Conservation (phyloP, 1,140 invertebrate species). For the Drosophila truncata region DNA sequence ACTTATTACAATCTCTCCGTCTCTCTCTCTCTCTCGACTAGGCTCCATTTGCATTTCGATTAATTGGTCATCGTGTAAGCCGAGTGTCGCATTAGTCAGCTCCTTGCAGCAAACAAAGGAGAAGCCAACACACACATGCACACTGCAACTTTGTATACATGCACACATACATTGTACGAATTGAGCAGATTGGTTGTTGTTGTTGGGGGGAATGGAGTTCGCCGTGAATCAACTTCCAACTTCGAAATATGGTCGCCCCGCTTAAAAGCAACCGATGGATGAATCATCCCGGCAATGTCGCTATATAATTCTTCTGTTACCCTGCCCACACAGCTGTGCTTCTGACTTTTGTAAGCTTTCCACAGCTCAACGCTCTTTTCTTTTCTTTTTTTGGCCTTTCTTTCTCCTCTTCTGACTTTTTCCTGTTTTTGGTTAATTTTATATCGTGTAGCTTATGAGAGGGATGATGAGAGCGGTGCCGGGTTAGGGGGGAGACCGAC, state of each 20-base stretch:
- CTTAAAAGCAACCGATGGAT: slow-evolving; percentile 61
- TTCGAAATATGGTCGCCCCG: slow-evolving; percentile 68
- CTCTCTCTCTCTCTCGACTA: neutral
- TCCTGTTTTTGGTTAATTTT: slow-evolving; percentile 73
- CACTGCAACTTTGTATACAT: slow-evolving; percentile 4
- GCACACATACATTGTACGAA: slow-evolving; percentile 26
- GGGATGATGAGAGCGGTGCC: slow-evolving; percentile 1
- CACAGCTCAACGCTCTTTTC: slow-evolving; percentile 47
- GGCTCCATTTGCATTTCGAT: slow-evolving; percentile 30
- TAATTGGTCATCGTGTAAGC: slow-evolving; percentile 42
- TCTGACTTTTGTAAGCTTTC: slow-evolving; percentile 51
- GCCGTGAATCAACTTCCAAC: slow-evolving; percentile 77
- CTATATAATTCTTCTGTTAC: slow-evolving; percentile 14
- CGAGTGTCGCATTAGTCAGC: slow-evolving; percentile 46
- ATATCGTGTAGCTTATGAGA: slow-evolving; percentile 52
- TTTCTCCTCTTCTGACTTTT: slow-evolving; percentile 24
- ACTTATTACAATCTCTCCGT: slow-evolving; percentile 2
- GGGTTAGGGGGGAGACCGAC: slow-evolving; percentile 18
- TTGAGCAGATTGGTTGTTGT: slow-evolving; percentile 10
- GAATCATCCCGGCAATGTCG: slow-evolving; percentile 57
- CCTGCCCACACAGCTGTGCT: slow-evolving; percentile 44
- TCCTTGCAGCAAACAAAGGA: slow-evolving; percentile 57
- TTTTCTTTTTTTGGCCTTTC: slow-evolving; percentile 43
- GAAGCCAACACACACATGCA: slow-evolving; percentile 27
- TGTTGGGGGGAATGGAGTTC: slow-evolving; percentile 51